Conservation (phyloP, 2,797 vertebrate genomes). For the Myripristis murdjan region DNA sequence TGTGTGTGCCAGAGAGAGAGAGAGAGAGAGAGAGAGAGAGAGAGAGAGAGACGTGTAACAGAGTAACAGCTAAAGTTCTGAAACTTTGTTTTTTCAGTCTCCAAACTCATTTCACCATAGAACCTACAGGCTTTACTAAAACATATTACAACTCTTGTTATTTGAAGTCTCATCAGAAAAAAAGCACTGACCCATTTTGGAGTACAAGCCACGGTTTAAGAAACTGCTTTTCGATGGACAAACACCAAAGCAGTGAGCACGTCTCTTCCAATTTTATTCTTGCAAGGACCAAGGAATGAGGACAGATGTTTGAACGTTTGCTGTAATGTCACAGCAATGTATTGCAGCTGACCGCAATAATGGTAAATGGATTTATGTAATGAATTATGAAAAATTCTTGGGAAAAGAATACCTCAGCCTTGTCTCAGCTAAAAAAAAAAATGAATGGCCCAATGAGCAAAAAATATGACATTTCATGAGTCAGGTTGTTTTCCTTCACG, state of each 20-base stretch:
- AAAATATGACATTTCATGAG: too few species aligned
- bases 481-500: too few species aligned
- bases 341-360: background rate
- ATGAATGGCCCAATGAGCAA: too few species aligned
- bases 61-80: background rate
- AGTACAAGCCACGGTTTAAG: background rate
- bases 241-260: background rate
- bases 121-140: background rate
- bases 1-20: background rate
- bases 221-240: background rate
- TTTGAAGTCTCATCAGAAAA: conserved; percentile 3
- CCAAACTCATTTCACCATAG: conserved; percentile 6
- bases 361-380: background rate
- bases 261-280: background rate
- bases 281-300: background rate
- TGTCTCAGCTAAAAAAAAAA: background rate
- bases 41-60: background rate
- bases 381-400: background rate
- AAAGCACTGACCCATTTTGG: background rate
- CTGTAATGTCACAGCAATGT: background rate
- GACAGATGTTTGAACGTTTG: background rate
- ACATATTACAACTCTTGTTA: background rate
- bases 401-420: background rate
- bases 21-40: conserved; percentile 2
- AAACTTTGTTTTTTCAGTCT: conserved; percentile 5